Conservation (phyloP, 2,797 vertebrate species). For the Chrosomus eos region DNA sequence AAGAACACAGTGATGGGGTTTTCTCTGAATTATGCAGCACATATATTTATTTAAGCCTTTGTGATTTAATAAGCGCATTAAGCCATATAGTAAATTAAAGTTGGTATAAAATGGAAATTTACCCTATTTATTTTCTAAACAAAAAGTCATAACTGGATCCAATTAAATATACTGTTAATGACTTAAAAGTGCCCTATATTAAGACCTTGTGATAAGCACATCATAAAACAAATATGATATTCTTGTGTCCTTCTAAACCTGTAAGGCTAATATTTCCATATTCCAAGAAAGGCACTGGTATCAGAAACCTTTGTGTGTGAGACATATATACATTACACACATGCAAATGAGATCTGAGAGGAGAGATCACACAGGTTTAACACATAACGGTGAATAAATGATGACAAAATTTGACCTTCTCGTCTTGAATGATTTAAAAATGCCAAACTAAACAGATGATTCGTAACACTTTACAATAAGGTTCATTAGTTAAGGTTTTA, state of each 20-base stretch:
- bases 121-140: not conserved
- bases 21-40: not conserved
- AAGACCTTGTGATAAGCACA: not conserved
- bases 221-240: not conserved
- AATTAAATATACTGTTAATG: not conserved
- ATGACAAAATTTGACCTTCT: not conserved
- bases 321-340: not conserved
- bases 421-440: not conserved
- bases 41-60: not conserved
- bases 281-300: not conserved
- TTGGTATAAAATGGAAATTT: not conserved
- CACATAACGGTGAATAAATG: not conserved
- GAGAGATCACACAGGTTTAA: not conserved
- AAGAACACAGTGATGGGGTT: not conserved
- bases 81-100: not conserved
- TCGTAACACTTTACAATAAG: too few relatives aligned
- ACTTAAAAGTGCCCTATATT: not conserved
- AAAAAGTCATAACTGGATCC: not conserved
- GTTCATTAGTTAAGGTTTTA: too few relatives aligned
- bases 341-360: not conserved
- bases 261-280: not conserved
- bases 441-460: too few relatives aligned
- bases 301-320: not conserved
- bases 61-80: not conserved
- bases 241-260: not conserved